Evolutionary conservation across 1,140 invertebrate species (phyloP), one percentile per base, ranked within the genome.

Genomic region (Babylonia areolata): DNA sequence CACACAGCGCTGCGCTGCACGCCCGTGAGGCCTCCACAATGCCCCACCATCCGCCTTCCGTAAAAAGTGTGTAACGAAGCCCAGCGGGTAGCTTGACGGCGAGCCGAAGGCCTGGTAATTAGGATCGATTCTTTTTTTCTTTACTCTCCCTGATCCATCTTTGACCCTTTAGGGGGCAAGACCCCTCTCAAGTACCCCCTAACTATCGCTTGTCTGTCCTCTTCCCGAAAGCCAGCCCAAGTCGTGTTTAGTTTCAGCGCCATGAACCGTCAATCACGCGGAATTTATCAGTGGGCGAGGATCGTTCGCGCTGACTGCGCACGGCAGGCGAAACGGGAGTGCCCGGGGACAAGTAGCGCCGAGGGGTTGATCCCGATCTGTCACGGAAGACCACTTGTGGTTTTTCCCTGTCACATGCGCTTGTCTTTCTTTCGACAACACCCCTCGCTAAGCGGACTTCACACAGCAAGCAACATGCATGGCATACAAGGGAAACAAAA

Each of bases 191-290:
- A 73, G 69, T 54, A 84, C 33, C 82, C 58, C 82, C 82, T 15
- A 46, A 64, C 54, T 69, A 82, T 54, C 64, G 5, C 35, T 40
- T 40, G 17, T 69, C 54, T 40, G 40, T 37, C 69, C 39, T 33
- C 82, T 71, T n/a, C 35, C 3, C 37, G 15, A 64, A 71, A 80
- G 78, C 82, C 75, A 9, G 82, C 64, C 23, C 35, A 37, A 15
- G 64, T 84, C 82, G 82, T 84, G 69, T 84, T 84, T 75, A 84
- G 82, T 84, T 84, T 84, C 82, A 84, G 69, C 82, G 64, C 82
- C 82, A 84, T 84, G 82, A 84, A 84, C 42, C 82, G 82, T 84
- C 82, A 84, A 84, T 84, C 82, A 84, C 82, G 82, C 82, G 82
- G 82, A 84, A 84, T 84, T 84, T 84, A 84, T 84, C 82, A 84